Base-by-base conservation (phyloP, 2,797 vertebrate genomes). In the Danio aesculapii region DNA sequence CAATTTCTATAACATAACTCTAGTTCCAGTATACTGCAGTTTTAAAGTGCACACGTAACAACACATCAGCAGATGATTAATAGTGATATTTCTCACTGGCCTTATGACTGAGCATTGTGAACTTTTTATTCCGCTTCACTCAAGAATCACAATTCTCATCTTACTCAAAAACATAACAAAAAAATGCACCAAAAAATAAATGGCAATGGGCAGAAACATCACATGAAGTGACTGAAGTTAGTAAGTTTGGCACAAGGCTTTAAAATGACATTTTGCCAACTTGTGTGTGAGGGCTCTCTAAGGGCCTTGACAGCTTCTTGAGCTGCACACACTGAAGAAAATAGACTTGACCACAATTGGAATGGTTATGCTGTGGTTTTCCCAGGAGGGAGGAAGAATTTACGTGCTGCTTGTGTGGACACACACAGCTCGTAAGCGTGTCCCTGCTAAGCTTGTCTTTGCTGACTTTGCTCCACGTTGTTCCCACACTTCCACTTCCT, bases 351-450 rank as follows among this genome's bases (percentile, higher is more conserved):
- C 52, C 47, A 82, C 75, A 82, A 71, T 43, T 62, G 8, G 11
- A 49, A 71, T 17, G 50, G 61, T 77, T 41, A 19, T 62, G 19
- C 16, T 43, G 7, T 68, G 19, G 9, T 63, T 82, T n/a, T 76
- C 50, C 59, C 16, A 55, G 13, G 43, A 50, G 52, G 52, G n/a
- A 17, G 30, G n/a, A 58, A 21, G 2, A 8, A 64, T 44, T 59
- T n/a, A 41, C 14, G 49, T 30, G 41, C 69, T 59, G 62, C 67
- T n/a, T 55, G 14, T 17, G 62, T 52, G 8, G 61, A 72, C 47
- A 64, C 47, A 49, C 47, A 49, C 41, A 49, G 41, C 19, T 59
- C 4, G 44, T 5, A 6, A 61, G 17, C 12, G 17, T 47, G 72
- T 47, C 11, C 39, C 21, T 17, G 30, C 53, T 57, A 67, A 46